These are phyloP conservation scores for Sarcophaga variegata DNA, from an alignment of 2,888 invertebrate species.

Conservation along the genomic window DNA sequence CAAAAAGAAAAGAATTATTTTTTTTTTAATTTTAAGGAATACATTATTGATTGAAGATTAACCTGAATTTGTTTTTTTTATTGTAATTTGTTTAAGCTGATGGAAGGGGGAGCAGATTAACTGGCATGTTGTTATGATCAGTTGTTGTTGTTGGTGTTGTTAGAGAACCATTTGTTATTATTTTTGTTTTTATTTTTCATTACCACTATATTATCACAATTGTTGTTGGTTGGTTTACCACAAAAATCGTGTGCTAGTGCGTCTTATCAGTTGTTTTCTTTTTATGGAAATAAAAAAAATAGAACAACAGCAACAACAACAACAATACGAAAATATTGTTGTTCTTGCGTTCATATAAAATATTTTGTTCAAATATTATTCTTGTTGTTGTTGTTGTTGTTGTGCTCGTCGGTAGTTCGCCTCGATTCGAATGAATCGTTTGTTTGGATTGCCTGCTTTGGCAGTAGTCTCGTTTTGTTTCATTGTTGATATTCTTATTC, in stretches of 20 bases:
- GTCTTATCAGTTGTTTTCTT: neutral
- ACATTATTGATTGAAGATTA: too few species aligned
- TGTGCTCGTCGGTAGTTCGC: slow-evolving; percentile 16
- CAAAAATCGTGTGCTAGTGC: neutral
- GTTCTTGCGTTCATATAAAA: too few species aligned
- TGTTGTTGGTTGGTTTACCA: neutral
- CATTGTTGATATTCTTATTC: neutral
- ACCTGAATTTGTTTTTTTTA: too few species aligned
- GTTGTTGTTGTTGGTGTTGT: neutral
- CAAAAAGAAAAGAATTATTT: too few species aligned
- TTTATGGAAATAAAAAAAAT: neutral
- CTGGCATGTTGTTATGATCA: neutral
- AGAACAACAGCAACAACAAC: too few species aligned
- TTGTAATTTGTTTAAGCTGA: too few species aligned
- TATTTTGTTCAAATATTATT: neutral
- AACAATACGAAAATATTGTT: neutral
- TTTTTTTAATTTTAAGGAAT: too few species aligned
- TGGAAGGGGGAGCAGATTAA: too few species aligned
- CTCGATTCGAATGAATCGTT: neutral
- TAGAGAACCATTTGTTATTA: neutral
- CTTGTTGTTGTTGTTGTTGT: slow-evolving; percentile 7
- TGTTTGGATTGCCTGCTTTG: slow-evolving; percentile 8
- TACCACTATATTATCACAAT: neutral
- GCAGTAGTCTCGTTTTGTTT: neutral
- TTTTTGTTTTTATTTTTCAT: neutral